Evolutionary conservation across 37 sponge, comb jelly and placozoan species (phyloP), one percentile per base, ranked within the genome.

Genomic region (Ianthella basta): DNA sequence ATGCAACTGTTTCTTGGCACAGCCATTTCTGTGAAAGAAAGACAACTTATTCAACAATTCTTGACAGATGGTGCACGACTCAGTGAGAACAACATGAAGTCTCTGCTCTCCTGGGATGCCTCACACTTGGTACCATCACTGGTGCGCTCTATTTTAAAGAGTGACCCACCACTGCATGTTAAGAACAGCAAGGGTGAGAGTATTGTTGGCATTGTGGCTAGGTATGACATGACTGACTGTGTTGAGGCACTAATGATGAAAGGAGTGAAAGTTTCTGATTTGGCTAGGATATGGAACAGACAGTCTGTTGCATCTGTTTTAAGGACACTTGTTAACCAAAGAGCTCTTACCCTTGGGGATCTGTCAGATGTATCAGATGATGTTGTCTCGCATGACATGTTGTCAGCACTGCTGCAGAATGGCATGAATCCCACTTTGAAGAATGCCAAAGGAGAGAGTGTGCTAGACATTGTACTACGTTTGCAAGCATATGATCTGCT

Each of bases 121-220:
- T 39, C 78, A 24, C 37, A 50, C 16, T 44, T 75, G 16, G 1
- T 50, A 12, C 78, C 44, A 25, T 50, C 44, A 1, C 25, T 75
- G n/a, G n/a, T 75, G 15, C 24, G n/a, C 6, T 4, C 40, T 4
- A 50, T 75, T 20, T n/a, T 75, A 5, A 1, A 75, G 25, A 50
- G 54, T 19, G 1, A 19, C n/a, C 53, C 78, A 8, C 78, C 78
- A 24, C 53, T 75, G 54, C 44, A 50, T 19, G 37, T 75, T 40
- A 75, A 75, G 78, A 75, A 75, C 37, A 36, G 38, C 54, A 75
- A 75, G 53, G 37, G 37, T 41, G 53, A 75, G 38, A 50, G 38
- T 12, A 75, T 75, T 75, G 78, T 75, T 38, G 54, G 38, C 40
- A 41, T 75, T 50, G 78, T 36, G 53, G 25, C 20, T 21, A 38